Percentiles rank a stretch among this genome's conserved stretches.
phyloP scores from a whole-genome alignment of 2,113 vertebrate genomes.

The Loxodonta africana region DNA sequence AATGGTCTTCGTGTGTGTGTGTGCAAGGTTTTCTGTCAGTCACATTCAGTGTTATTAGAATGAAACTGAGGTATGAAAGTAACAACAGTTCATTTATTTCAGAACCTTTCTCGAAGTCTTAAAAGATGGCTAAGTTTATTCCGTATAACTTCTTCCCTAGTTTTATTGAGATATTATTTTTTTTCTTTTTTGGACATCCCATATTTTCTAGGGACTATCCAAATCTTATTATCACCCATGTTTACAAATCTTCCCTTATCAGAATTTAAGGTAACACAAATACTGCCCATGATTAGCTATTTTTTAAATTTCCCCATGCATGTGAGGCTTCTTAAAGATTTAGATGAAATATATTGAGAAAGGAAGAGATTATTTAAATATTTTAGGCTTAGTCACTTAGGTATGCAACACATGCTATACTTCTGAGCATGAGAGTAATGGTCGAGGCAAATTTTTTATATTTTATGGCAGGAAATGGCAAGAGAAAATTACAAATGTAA shows the following conservation, averaged over 20 bases:
- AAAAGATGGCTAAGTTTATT: conserved; percentile 27
- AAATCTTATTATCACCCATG: background rate
- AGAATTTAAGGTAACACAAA: conserved; percentile 37
- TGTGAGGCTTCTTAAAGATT: background rate
- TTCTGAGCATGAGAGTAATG: background rate
- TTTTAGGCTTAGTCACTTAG: conserved; percentile 17
- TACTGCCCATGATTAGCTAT: background rate
- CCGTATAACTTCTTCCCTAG: background rate
- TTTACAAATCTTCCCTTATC: conserved; percentile 22
- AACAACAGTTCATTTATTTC: conserved; percentile 47
- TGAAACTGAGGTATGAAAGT: background rate
- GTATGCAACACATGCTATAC: background rate
- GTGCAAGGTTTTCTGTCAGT: background rate
- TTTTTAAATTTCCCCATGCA: conserved; percentile 7
- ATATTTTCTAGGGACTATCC: background rate
- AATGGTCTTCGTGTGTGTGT: background rate
- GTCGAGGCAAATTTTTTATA: background rate
- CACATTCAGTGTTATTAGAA: conserved; percentile 19
- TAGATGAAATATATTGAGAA: background rate
- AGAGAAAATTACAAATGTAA: conserved; percentile 4
- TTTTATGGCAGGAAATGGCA: conserved; percentile 59
- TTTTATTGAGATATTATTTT: conserved; percentile 20
- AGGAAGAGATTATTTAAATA: background rate
- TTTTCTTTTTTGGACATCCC: background rate
- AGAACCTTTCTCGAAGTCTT: conserved; percentile 47